Percentiles rank a stretch among this genome's conserved stretches.
These are phyloP conservation scores for Phylloscopus whistleri DNA, from an alignment of 2,113 vertebrate genomes.

Conservation along the genomic window DNA sequence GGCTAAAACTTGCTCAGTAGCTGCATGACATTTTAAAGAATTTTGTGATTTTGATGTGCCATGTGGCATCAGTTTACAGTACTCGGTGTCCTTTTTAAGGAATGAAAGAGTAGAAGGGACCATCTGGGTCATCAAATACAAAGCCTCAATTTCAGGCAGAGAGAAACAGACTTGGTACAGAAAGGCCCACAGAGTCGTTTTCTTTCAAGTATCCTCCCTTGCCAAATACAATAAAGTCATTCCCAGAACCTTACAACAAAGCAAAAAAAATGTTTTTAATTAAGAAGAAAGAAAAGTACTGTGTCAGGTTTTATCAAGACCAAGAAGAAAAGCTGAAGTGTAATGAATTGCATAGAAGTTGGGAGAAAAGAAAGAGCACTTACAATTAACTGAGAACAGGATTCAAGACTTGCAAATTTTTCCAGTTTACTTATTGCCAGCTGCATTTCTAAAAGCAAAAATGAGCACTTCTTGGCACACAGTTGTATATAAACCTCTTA, in stretches of 20 bases:
- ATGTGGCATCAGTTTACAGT: conserved; percentile 7
- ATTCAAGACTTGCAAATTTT: not conserved
- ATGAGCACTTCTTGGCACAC: not conserved
- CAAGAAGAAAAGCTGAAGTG: not conserved
- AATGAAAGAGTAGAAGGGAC: conserved; percentile 4
- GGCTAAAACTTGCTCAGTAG: not conserved
- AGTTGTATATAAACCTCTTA: not conserved
- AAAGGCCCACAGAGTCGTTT: not conserved
- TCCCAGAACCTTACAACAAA: not conserved
- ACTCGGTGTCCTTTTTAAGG: not conserved
- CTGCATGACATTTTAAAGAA: not conserved
- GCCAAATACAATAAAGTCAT: not conserved
- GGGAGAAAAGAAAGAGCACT: not conserved
- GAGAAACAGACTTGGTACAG: not conserved
- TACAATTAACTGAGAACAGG: not conserved
- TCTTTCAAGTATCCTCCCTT: not conserved
- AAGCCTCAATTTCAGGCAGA: not conserved
- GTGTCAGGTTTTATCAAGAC: not conserved
- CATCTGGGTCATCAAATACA: conserved; percentile 46
- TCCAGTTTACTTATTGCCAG: not conserved
- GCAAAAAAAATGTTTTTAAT: not conserved
- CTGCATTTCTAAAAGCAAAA: conserved; percentile 9
- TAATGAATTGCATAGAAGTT: not conserved
- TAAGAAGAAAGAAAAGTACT: not conserved
- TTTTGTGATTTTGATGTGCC: not conserved